Evolutionary conservation across 2,888 invertebrate genomes (phyloP), one percentile per base, ranked within the genome.

Genomic region (Cyclophora punctaria): DNA sequence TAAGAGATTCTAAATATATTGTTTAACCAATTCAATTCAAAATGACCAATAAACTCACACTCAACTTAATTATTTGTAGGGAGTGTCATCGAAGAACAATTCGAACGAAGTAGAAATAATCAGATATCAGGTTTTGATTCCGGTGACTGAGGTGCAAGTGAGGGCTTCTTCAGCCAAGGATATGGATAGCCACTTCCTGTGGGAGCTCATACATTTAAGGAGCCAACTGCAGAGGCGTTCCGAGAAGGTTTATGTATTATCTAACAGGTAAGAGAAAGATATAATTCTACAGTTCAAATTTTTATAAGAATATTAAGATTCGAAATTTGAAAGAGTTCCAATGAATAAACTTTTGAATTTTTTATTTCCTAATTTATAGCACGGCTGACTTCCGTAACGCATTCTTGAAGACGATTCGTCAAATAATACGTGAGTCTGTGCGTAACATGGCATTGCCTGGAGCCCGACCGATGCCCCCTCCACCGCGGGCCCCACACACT

Each of bases 81-180:
- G 96, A 48, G 96, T 96, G 55, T 93, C 96, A 37, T 95, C 95
- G 64, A 96, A 96, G 85, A 92, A 93, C 67, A 93, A 93, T 71
- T 94, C 95, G 48, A 95, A 94, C 66, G 97, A 97, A 83, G 97
- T 97, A 59, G 98, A 98, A 90, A 97, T 98, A 70, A 97, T 98
- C 76, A 92, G 98, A 65, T 98, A 98, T 86, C 98, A 98, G 87
- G 98, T 98, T 53, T 89, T 98, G 62, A 98, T 98, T 69, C 98
- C 98, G 0, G 98, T 98, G 44, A 97, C 97, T 33, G 98, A 98
- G 89, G 98, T 98, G 44, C 98, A 98, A 90, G 98, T 98, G 44
- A 91, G 98, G 55, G 96, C 97, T 43, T 96, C 96, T 43, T 96
- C 96, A 2, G 96, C 97, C 55, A 96, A 96, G 76, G 97, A 98